Evolutionary conservation across 2,113 vertebrate genomes (phyloP), one percentile per base, ranked within the genome.

Genomic region (Perca schrenkii): DNA sequence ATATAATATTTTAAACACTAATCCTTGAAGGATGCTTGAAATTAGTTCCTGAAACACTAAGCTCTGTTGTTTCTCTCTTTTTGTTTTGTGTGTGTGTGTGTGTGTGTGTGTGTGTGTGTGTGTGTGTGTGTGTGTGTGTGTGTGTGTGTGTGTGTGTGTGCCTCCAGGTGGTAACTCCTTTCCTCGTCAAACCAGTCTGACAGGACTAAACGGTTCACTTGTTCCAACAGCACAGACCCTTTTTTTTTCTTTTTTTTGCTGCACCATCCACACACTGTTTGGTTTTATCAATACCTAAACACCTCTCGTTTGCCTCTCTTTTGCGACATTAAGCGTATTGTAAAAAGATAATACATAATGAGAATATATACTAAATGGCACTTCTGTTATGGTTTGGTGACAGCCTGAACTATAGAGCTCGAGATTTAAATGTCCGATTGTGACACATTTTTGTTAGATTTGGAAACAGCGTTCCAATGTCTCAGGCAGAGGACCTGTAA

Each of bases 181-280:
- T 21, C 15, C 78, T 67, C 2, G 75, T 86, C 81, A 73, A 91
- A 93, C 92, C 89, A 65, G 94, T 94, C 69, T 66, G 71, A 89
- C 92, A 80, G 53, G 86, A 83, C 28, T 0, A 66, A 54, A 66
- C 21, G 2, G 25, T 43, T 71, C 31, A 67, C 28, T 8, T 66
- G 52, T 80, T 74, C 36, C 28, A 80, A 74, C 62, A 21, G 62
- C 63, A 47, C 63, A 54, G 62, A 58, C 14, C 36, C 8, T 43
- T 43, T 43, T 43, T 34, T 10, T 43, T 34, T 15, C n/a, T n/a
- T n/a, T n/a, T 43, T 57, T 46, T 54, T 3, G 0, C 12, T n/a
- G n/a, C 54, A 22, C 77, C n/a, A 15, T 68, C 43, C 62, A 70
- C 62, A 36, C 43, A 28, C 12, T 31, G 7, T 64, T 63, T 46